These are phyloP conservation scores for Eonycteris spelaea DNA, from an alignment of 2,113 vertebrate species.

Conservation along the genomic window DNA sequence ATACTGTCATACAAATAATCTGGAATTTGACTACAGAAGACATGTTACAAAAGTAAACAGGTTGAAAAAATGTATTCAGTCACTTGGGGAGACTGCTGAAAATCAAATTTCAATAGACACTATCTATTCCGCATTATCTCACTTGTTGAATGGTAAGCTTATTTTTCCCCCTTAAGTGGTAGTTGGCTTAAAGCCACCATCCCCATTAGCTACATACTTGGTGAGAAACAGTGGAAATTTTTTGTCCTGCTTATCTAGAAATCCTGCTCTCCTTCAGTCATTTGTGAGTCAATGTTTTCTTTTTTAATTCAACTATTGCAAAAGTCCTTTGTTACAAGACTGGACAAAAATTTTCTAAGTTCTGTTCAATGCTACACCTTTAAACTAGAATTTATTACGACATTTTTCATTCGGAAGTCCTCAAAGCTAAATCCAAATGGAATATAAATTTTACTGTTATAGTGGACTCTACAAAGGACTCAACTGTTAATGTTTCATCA, in stretches of 20 bases:
- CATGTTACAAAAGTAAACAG: constrained; percentile 56
- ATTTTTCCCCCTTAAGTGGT: constrained; percentile 71
- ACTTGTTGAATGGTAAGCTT: constrained; percentile 68
- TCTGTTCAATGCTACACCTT: constrained; percentile 38
- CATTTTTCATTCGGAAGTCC: constrained; percentile 25
- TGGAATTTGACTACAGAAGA: constrained; percentile 31
- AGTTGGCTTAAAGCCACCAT: constrained; percentile 74
- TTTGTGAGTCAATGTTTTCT: constrained; percentile 50
- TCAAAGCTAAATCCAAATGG: background rate
- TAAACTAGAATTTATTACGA: constrained; percentile 28
- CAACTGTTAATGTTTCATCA: background rate
- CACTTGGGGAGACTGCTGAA: constrained; percentile 61
- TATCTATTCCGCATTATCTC: constrained; percentile 69
- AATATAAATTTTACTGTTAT: constrained; percentile 36
- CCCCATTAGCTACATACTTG: constrained; percentile 78
- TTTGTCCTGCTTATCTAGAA: constrained; percentile 77
- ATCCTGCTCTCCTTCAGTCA: constrained; percentile 66
- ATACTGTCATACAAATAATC: constrained; percentile 36
- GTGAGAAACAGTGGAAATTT: constrained; percentile 75
- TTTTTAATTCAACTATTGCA: constrained; percentile 56
- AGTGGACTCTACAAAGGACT: background rate
- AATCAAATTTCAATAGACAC: constrained; percentile 76
- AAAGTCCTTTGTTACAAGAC: constrained; percentile 67
- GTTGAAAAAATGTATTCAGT: constrained; percentile 65
- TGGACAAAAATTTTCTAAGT: constrained; percentile 42